Base-by-base conservation (phyloP, 1,140 invertebrate species). In the Psilanteris sp. region DNA sequence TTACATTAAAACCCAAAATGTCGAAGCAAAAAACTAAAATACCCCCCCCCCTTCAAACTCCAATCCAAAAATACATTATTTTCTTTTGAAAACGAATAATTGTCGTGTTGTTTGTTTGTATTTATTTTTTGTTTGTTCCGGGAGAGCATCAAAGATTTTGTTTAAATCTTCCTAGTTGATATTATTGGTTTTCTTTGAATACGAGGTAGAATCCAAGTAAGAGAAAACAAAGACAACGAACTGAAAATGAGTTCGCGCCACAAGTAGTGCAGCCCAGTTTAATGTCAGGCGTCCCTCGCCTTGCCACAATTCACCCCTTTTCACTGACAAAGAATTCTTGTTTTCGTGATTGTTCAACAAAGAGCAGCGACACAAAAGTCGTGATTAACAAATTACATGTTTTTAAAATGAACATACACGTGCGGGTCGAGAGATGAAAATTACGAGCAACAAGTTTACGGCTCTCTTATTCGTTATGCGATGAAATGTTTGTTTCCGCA, bases 231-330 rank as follows among this genome's bases (percentile, higher is more conserved):
- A 5, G 7, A 8, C 4, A 8, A 26, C 3, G 8, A 2, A 29
- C 31, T 24, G 41, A 8, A 50, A 70, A 70, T 43, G 48, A 70
- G 54, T 48, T 61, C 54, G 48, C 32, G 5, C 18, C 15, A 34
- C 62, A 83, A 85, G 85, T 86, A 85, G 83, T 79, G 78, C 78
- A 83, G 83, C 78, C 79, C 81, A 81, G 78, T 85, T 86, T 84
- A 57, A 39, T 39, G 83, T 81, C 83, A 80, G 84, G 41, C 78
- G 70, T 55, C 55, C 46, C 29, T 57, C 50, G 27, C 50, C 44
- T 39, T 57, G 34, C 55, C 13, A 41, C 64, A 48, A 62, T 55
- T 44, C 41, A 44, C 27, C 43, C 55, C 55, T 59, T 48, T 52
- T 14, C 18, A 16, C 10, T 6, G 37, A 29, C 20, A 70, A 59